Conservation (phyloP, 1,140 invertebrate species). For the Zelostemma sp. region DNA sequence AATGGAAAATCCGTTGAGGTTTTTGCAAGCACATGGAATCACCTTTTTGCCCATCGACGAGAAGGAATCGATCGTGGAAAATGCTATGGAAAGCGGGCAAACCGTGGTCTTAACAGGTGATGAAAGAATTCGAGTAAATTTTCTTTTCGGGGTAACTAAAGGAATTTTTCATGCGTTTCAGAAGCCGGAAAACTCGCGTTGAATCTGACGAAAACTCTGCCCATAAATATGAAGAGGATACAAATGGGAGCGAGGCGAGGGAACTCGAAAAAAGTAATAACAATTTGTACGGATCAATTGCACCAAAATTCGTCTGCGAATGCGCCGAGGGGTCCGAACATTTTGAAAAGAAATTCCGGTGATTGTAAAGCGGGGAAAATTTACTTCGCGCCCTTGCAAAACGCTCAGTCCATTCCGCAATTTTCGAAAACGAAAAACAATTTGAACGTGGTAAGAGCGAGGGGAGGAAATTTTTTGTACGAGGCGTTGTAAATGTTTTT, state of each 20-base stretch:
- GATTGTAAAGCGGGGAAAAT: conserved; percentile 66
- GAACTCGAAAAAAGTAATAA: conserved; percentile 61
- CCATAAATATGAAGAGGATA: conserved; percentile 56
- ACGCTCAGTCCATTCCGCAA: conserved; percentile 39
- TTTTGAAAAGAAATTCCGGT: conserved; percentile 64
- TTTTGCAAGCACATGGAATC: conserved; percentile 85
- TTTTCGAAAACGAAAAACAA: conserved; percentile 44
- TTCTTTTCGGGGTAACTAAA: no score
- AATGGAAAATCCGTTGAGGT: conserved; percentile 71
- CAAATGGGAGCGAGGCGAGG: conserved; percentile 56
- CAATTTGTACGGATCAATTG: conserved; percentile 65
- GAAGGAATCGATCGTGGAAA: conserved; percentile 81
- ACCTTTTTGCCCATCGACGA: conserved; percentile 78
- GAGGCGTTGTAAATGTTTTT: neutral
- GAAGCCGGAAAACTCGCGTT: conserved; percentile 83
- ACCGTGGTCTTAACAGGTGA: conserved; percentile 82
- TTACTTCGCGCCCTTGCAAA: conserved; percentile 55
- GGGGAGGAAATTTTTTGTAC: neutral
- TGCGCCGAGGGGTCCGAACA: conserved; percentile 57
- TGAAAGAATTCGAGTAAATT: conserved; percentile 8
- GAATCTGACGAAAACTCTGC: conserved; percentile 72
- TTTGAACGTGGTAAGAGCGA: conserved; percentile 8
- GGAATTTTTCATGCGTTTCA: conserved; percentile 37
- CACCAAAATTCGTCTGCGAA: conserved; percentile 44
- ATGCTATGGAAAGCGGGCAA: conserved; percentile 84